These are phyloP conservation scores for Drosophila pseudoobscura DNA, from an alignment of 1,140 invertebrate genomes.

Conservation along the genomic window DNA sequence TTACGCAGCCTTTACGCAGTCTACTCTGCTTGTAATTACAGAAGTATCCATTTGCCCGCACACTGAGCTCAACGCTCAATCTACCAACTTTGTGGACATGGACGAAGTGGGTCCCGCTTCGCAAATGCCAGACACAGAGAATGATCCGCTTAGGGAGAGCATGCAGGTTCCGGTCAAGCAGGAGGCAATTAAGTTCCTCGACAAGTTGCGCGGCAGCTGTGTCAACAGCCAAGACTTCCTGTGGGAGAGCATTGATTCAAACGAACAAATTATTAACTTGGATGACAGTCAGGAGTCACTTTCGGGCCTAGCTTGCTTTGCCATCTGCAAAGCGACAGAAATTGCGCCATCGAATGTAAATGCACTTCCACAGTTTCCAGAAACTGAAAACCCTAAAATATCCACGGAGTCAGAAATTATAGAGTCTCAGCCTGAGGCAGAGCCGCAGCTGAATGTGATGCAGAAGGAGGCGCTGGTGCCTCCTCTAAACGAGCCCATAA, in stretches of 20 bases:
- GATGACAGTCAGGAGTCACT: slow-evolving; percentile 4
- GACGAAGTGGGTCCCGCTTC: neutral
- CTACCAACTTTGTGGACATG: slow-evolving; percentile 19
- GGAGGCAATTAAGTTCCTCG: slow-evolving; percentile 12
- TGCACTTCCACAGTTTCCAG: too few species aligned
- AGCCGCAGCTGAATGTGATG: too few species aligned
- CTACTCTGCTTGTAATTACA: neutral
- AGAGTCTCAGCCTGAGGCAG: neutral
- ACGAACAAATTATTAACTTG: slow-evolving; percentile 21
- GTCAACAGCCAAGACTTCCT: neutral
- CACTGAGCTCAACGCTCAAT: slow-evolving; percentile 3
- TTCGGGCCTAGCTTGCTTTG: slow-evolving; percentile 20
- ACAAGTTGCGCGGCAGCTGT: slow-evolving; percentile 14
- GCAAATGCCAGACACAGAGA: neutral
- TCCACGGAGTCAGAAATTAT: too few species aligned
- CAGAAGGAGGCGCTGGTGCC: neutral
- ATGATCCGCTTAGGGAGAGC: slow-evolving; percentile 17
- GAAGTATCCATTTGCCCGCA: slow-evolving; percentile 7
- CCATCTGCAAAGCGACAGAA: neutral
- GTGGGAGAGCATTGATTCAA: slow-evolving; percentile 10
- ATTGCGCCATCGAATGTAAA: neutral
- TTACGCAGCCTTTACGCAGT: too few species aligned
- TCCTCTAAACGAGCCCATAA: neutral
- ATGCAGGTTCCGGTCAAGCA: slow-evolving; percentile 6
- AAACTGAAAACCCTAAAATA: too few species aligned